Evolutionary conservation across 2,113 vertebrate species (phyloP), one percentile per base, ranked within the genome.

Genomic region (Ailuropoda melanoleuca): DNA sequence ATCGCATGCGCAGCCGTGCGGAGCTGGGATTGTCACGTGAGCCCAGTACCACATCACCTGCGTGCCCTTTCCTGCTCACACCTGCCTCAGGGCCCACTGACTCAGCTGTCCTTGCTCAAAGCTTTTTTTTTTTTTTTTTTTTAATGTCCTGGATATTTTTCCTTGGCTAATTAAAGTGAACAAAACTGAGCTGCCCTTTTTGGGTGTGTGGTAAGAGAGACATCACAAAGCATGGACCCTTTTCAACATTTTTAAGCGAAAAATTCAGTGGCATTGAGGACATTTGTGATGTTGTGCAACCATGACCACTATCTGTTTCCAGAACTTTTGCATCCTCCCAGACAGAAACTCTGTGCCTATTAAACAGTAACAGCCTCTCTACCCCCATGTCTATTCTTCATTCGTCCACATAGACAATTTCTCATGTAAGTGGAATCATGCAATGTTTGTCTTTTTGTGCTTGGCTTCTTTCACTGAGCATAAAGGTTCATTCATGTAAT

Each of bases 1-100:
- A 0, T 46, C 4, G 0, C 21, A 6, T 1, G 4, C 8, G 4
- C 0, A 10, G n/a, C 15, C 5, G 10, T 53, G 39, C 18, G 23
- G 75, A 46, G 23, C 78, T 83, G 39, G 14, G 85, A 9, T 77
- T 48, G 34, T 26, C 58, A 21, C 0, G 8, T 10, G 50, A 34
- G 23, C 58, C 26, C 8, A 39, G 24, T 3, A 8, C 19, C 34
- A 4, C 1, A 0, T 11, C 21, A 17, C 37, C 56, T 19, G 14
- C 14, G 9, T 66, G 68, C 64, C 21, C 8, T 39, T n/a, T 90
- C 39, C 60, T 93, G 39, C 46, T 81, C 14, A 3, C 29, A 13
- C 3, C 15, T 39, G 19, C 39, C 4, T 68, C 12, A 12, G 21
- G 66, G 8, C 4, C 6, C 55, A 34, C 31, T 14, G 29, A 48